These are phyloP conservation scores for Leucophenga montana DNA, from an alignment of 2,888 invertebrate genomes.

Conservation along the genomic window DNA sequence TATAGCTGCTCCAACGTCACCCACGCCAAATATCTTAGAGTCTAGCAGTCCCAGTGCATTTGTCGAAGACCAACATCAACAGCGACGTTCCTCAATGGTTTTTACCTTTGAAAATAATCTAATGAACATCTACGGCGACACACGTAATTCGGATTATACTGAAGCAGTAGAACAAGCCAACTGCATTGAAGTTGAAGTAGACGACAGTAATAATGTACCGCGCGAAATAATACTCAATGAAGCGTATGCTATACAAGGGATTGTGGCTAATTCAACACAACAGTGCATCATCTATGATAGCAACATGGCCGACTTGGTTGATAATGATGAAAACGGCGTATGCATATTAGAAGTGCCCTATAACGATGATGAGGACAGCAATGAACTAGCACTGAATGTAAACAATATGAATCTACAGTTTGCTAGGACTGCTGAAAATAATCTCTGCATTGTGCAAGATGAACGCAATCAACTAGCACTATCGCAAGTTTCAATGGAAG, in stretches of 20 bases:
- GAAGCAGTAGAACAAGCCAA: constrained; percentile 40
- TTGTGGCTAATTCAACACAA: neutral
- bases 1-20: no score
- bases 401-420: neutral
- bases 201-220: constrained; percentile 18
- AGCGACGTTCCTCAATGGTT: neutral
- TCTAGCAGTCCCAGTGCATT: no score
- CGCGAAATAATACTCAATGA: constrained; percentile 23
- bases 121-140: constrained; percentile 3
- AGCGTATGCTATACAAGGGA: constrained; percentile 26
- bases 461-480: neutral
- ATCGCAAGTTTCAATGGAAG: neutral
- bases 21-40: no score
- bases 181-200: constrained; percentile 33
- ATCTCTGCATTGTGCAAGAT: constrained; percentile 20
- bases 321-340: constrained; percentile 53
- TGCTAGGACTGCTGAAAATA: constrained; percentile 28
- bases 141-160: constrained; percentile 26
- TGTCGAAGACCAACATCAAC: no score
- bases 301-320: constrained; percentile 38
- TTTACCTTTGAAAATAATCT: constrained; percentile 7
- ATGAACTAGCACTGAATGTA: constrained; percentile 33
- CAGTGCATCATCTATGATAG: constrained; percentile 51
- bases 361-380: constrained; percentile 39
- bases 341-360: constrained; percentile 48